phyloP scores from a whole-genome alignment of 2,113 vertebrate species.

The Notothenia coriiceps region DNA sequence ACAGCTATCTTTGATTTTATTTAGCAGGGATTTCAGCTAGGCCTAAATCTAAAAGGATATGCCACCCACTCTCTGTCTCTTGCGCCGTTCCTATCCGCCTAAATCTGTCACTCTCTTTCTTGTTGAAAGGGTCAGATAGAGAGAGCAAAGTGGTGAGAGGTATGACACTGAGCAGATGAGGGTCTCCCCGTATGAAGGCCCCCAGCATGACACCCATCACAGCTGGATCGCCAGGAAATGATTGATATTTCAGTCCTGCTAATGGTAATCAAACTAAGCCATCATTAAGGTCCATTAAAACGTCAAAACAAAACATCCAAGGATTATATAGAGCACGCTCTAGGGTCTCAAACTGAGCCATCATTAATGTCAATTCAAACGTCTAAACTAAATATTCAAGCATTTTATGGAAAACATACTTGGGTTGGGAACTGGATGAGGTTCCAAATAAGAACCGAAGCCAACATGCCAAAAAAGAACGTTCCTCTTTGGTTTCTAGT shows the following conservation, averaged over 20 bases:
- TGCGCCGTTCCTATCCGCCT: constrained; percentile 37
- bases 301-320: constrained; percentile 28
- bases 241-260: constrained; percentile 42
- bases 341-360: constrained; percentile 27
- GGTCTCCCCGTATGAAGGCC: constrained; percentile 67
- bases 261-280: constrained; percentile 52
- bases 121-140: constrained; percentile 78
- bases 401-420: no score
- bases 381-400: not conserved
- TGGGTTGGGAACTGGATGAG: no score
- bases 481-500: no score
- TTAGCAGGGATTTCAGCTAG: constrained; percentile 61
- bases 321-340: not conserved
- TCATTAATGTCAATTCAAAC: constrained; percentile 28
- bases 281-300: constrained; percentile 30
- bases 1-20: constrained; percentile 78
- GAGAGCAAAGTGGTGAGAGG: constrained; percentile 75
- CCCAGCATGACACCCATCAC: constrained; percentile 69
- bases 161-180: constrained; percentile 79
- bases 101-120: constrained; percentile 59
- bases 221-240: constrained; percentile 27
- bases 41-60: constrained; percentile 61
- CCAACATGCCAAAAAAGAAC: no score
- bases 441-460: no score
- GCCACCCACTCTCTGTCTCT: constrained; percentile 64